phyloP scores from a whole-genome alignment of 1,140 invertebrate species.

The Drosophila prosaltans region DNA sequence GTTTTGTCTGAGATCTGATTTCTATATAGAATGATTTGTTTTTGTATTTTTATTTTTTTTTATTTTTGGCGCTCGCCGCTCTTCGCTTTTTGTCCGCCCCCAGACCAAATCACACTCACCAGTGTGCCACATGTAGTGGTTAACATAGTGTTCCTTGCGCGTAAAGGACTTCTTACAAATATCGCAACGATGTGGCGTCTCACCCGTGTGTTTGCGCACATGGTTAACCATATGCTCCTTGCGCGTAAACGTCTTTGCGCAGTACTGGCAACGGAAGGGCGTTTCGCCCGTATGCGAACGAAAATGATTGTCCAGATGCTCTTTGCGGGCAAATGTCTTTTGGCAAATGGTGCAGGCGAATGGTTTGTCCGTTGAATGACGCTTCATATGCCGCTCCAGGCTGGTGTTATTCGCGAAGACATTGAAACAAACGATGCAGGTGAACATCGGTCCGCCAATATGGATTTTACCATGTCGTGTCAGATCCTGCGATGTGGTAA shows the following conservation, averaged over 20 bases:
- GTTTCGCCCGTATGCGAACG: conserved; percentile 93
- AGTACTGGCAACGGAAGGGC: conserved; percentile 89
- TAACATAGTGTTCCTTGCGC: conserved; percentile 91
- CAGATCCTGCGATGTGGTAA: conserved; percentile 89
- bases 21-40: conserved; percentile 24
- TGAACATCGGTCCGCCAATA: conserved; percentile 89
- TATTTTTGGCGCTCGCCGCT: conserved; percentile 72
- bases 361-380: conserved; percentile 91
- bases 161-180: conserved; percentile 94
- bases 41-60: conserved; percentile 24
- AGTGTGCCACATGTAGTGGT: conserved; percentile 93
- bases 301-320: conserved; percentile 92
- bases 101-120: conserved; percentile 85
- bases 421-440: conserved; percentile 89
- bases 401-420: conserved; percentile 89
- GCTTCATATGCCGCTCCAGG: conserved; percentile 90
- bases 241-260: conserved; percentile 93
- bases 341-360: conserved; percentile 92
- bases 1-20: conserved; percentile 23
- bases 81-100: conserved; percentile 83
- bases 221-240: conserved; percentile 94
- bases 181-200: conserved; percentile 92
- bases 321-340: conserved; percentile 94
- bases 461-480: conserved; percentile 92
- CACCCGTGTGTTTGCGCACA: conserved; percentile 93